Evolutionary conservation across 1,140 invertebrate species (phyloP), one percentile per base, ranked within the genome.

Genomic region (Sycophila sp.): DNA sequence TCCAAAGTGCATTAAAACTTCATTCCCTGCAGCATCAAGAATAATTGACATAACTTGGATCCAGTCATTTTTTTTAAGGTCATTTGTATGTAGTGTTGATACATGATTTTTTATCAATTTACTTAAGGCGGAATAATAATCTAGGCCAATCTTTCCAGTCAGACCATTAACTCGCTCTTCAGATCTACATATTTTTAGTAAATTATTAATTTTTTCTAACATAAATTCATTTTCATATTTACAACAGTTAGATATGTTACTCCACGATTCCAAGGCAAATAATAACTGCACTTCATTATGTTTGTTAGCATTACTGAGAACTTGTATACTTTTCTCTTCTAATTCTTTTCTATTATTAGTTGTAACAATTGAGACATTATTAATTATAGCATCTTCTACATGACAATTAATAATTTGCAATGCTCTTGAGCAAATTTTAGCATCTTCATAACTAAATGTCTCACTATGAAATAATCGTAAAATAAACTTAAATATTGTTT

Each of bases 1-100:
- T 13, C 42, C 38, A 53, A 67, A 62, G 30, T 72, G 32, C 15
- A 77, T 73, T 11, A 70, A 63, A 30, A 72, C 28, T 32, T 72
- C 42, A 45, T 45, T 71, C 28, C 64, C 74, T 40, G 51, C 53
- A 36, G 60, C 49, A 64, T 74, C 66, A 22, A 76, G 24, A 19
- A 62, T 38, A 26, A 3, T 42, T 28, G 70, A 62, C 13, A 67
- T 8, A 2, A 72, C 47, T 34, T 72, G 6, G 2, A 67, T 13
- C 70, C 63, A 67, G 7, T 55, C 36, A 51, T 45, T 53, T 34
- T 17, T 19, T 42, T 55, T 45, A 1, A 66, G 1, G 2, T 67
- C 47, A 15, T 26, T 5, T 11, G 5, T 10, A 30, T 36, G 3
- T 17, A 71, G 7, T 13, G 53, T 49, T 58, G 15, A 28, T 10